Conservation (phyloP, 2,888 invertebrate genomes). For the Tuberolachnus salignus region DNA sequence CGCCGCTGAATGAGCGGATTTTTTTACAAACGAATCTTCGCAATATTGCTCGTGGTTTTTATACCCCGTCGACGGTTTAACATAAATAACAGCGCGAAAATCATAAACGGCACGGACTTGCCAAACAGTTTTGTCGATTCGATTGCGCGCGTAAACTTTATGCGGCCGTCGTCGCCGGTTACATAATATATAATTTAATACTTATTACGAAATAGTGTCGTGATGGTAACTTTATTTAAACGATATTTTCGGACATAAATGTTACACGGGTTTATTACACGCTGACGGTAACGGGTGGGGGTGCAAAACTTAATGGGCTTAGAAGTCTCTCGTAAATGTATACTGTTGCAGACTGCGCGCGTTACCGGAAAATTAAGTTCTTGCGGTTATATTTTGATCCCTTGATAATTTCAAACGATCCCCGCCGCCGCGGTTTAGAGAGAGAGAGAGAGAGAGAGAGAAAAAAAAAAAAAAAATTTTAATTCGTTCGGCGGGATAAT, state of each 20-base stretch:
- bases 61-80: too few species aligned
- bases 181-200: conserved; percentile 7
- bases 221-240: conserved; percentile 37
- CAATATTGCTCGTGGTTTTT: too few species aligned
- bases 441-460: too few species aligned
- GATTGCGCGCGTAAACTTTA: conserved; percentile 21
- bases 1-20: too few species aligned
- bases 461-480: too few species aligned
- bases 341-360: background rate
- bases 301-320: conserved; percentile 39
- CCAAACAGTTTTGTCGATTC: conserved; percentile 18
- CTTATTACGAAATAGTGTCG: conserved; percentile 30
- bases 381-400: conserved; percentile 37
- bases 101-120: too few species aligned
- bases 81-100: too few species aligned
- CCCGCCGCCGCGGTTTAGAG: background rate
- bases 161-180: background rate
- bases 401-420: conserved; percentile 24
- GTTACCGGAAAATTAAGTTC: conserved; percentile 46
- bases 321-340: conserved; percentile 1
- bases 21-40: too few species aligned
- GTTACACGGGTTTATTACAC: conserved; percentile 29
- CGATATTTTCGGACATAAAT: conserved; percentile 46
- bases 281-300: background rate
- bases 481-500: background rate